A percentile compares a stretch with the other conserved stretches of the same genome.
phyloP scores from a whole-genome alignment of 2,888 invertebrate species.

The Crossocerus cetratus region DNA sequence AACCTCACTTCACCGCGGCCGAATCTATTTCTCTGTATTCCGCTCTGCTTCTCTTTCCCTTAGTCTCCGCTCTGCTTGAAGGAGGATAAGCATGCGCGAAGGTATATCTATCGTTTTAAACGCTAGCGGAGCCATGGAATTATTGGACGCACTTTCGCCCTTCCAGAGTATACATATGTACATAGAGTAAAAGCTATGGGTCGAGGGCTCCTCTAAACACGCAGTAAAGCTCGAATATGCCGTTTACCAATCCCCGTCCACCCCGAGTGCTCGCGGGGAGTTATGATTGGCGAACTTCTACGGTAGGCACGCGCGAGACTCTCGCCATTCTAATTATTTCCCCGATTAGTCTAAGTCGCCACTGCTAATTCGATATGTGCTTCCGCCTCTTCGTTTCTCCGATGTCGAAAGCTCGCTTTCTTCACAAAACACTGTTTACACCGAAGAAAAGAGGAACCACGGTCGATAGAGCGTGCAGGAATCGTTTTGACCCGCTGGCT shows the following conservation, averaged over 20 bases:
- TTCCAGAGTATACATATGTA: too few species aligned
- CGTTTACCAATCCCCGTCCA: too few species aligned
- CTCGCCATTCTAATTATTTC: neutral
- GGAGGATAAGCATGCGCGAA: conserved; percentile 42
- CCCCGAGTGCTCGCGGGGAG: too few species aligned
- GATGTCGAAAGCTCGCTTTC: neutral
- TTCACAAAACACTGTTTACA: too few species aligned
- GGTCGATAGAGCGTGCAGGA: too few species aligned
- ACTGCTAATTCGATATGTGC: conserved; percentile 12
- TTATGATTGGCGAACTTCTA: conserved; percentile 21
- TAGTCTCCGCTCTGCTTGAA: conserved; percentile 30
- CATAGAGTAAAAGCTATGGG: conserved; percentile 25
- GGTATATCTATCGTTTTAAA: conserved; percentile 36
- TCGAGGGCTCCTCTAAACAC: conserved; percentile 32
- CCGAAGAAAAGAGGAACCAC: too few species aligned
- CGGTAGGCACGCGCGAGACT: conserved; percentile 19
- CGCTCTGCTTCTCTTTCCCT: neutral
- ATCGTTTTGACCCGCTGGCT: too few species aligned
- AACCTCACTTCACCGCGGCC: conserved; percentile 28
- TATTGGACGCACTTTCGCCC: conserved; percentile 47
- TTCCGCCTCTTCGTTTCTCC: neutral
- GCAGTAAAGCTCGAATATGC: conserved; percentile 23
- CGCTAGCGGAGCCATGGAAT: conserved; percentile 38
- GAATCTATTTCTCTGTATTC: neutral
- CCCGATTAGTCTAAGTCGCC: neutral